Evolutionary conservation across 2,113 vertebrate species (phyloP).

Genomic region (Sinocyclocheilus rhinocerous): DNA sequence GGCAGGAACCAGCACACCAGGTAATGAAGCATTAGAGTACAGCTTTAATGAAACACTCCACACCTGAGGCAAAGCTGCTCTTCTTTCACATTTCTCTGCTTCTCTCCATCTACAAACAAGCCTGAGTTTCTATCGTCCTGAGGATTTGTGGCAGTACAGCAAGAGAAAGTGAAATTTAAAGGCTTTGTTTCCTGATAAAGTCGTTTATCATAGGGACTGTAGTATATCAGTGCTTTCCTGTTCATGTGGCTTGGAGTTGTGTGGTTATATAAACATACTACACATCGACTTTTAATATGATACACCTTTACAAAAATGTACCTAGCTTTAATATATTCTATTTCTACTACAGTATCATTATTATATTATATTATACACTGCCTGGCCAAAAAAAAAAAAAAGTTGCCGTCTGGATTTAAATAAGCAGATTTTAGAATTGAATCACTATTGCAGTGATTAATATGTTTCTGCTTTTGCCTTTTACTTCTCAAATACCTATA

Average conservation of each 20-base stretch:
- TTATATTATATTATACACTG: background rate
- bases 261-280: background rate
- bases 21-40: slow-evolving; percentile 49
- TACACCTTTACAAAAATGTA: background rate
- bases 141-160: background rate
- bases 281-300: too few relatives aligned
- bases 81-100: slow-evolving; percentile 12
- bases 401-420: too few relatives aligned
- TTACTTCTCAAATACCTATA: too few relatives aligned
- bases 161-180: background rate
- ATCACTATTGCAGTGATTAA: too few relatives aligned
- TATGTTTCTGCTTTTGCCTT: too few relatives aligned
- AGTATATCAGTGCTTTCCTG: background rate
- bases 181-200: slow-evolving; percentile 5
- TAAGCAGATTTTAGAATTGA: too few relatives aligned
- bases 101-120: background rate
- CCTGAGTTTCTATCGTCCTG: background rate
- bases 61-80: slow-evolving; percentile 47
- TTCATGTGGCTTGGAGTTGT: background rate
- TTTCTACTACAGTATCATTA: background rate
- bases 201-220: background rate
- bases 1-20: slow-evolving; percentile 56
- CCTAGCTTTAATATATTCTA: background rate
- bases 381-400: too few relatives aligned
- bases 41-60: slow-evolving; percentile 48